These are phyloP conservation scores for Nomada fabriciana DNA, from an alignment of 2,888 invertebrate species.

Conservation along the genomic window DNA sequence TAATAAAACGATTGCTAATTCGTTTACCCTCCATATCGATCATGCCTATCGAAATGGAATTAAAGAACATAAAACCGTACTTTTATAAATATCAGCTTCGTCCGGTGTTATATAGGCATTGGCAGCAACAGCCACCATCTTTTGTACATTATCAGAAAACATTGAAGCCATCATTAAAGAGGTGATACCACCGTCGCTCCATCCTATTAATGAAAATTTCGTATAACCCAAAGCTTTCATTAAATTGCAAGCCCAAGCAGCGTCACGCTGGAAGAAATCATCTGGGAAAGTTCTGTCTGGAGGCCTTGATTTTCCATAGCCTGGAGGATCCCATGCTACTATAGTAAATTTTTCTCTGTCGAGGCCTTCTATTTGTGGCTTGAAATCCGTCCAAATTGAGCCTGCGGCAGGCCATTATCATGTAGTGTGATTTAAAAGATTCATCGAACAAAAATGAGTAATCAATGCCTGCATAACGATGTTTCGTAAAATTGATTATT, in stretches of 20 bases:
- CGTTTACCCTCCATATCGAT: not conserved
- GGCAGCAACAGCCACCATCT: slow-evolving; percentile 91
- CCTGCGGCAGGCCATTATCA: slow-evolving; percentile 83
- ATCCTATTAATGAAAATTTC: slow-evolving; percentile 92
- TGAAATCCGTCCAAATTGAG: slow-evolving; percentile 93
- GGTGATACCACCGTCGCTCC: slow-evolving; percentile 95
- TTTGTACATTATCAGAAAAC: slow-evolving; percentile 88
- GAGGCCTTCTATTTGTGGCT: slow-evolving; percentile 90
- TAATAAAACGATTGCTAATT: not conserved
- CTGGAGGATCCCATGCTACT: slow-evolving; percentile 94
- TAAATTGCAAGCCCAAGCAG: slow-evolving; percentile 88
- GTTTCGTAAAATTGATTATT: not conserved
- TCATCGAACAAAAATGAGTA: not conserved
- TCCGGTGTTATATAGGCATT: slow-evolving; percentile 90
- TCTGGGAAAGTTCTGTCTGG: slow-evolving; percentile 89
- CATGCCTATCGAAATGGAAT: not conserved
- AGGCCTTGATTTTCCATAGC: slow-evolving; percentile 93
- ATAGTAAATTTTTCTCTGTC: slow-evolving; percentile 87
- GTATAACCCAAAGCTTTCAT: slow-evolving; percentile 89
- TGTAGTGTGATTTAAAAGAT: not conserved
- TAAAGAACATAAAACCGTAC: slow-evolving; percentile 83
- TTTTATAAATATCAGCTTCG: slow-evolving; percentile 88
- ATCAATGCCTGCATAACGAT: not conserved
- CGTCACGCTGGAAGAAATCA: slow-evolving; percentile 91
- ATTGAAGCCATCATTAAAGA: slow-evolving; percentile 91